Base-by-base conservation (phyloP, 1,140 invertebrate genomes). In the Neomicropteryx cornuta region DNA sequence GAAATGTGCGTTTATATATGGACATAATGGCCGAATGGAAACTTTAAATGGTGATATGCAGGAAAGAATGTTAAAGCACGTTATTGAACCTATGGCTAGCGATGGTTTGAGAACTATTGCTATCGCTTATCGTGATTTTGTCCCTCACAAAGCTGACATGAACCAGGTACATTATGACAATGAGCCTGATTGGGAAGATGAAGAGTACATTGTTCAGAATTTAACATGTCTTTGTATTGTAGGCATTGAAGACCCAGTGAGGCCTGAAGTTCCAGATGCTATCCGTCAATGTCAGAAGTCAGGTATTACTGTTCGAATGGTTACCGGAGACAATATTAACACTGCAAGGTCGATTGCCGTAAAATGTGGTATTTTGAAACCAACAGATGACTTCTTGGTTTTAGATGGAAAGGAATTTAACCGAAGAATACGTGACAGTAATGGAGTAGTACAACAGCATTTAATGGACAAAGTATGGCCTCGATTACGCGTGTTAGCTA, bases 361-460 rank as follows among this genome's bases (percentile, higher is more conserved):
- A 24, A 87, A 89, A 51, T 92, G 87, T 65, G 87, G 87, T 20
- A 92, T 91, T 48, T 56, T 89, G 5, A 77, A 73, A 47, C 79
- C 83, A 19, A 76, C 75, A 38, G 83, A 87, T 39, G 81, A 87
- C 49, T 87, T 81, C 51, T 68, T 89, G 6, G 81, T 90, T 30
- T 55, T 91, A 35, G 87, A 91, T 56, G 87, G 87, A 23, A 87
- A 87, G 55, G 86, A 91, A 48, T 92, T 92, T 59, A 91, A 91
- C 58, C 71, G 70, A 47, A 62, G 80, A 44, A 83, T 92, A 38
- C 62, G 84, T 20, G 83, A 87, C 52, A 60, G 62, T 5, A 68
- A 73, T 45, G 82, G 79, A 37, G 77, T 80, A 40, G 70, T 82
- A 28, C 75, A 79, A 46, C 81, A 83, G 53, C 67, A 82, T 46